phyloP scores from a whole-genome alignment of 1,140 invertebrate species.

The Sarcophaga bullata region DNA sequence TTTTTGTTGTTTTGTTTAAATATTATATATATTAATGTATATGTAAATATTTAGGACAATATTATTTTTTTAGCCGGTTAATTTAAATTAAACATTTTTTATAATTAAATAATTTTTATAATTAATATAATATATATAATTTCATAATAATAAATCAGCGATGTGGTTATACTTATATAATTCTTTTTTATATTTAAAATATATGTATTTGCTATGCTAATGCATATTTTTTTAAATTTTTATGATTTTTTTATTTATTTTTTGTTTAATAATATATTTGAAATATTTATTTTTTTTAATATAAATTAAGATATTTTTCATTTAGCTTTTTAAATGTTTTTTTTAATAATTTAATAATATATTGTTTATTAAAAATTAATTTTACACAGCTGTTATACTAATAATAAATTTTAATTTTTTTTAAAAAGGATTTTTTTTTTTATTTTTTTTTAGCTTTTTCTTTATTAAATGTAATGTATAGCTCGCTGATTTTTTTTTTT shows the following conservation, averaged over 20 bases:
- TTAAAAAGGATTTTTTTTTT: constrained; percentile 38
- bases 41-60: constrained; percentile 45
- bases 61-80: constrained; percentile 48
- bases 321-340: constrained; percentile 52
- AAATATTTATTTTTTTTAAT: constrained; percentile 4
- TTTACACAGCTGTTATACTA: constrained; percentile 29
- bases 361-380: constrained; percentile 33
- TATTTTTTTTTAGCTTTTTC: neutral
- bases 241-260: constrained; percentile 17
- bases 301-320: constrained; percentile 22
- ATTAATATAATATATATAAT: constrained; percentile 41
- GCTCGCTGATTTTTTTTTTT: constrained; percentile 10
- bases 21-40: constrained; percentile 43
- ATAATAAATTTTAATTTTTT: constrained; percentile 35
- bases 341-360: constrained; percentile 43
- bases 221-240: neutral
- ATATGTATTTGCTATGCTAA: constrained; percentile 44
- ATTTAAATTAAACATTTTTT: constrained; percentile 43
- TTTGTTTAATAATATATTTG: constrained; percentile 52
- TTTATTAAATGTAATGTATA: constrained; percentile 27
- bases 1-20: constrained; percentile 19
- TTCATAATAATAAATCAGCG: constrained; percentile 49
- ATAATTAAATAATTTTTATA: constrained; percentile 43
- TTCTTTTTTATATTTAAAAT: constrained; percentile 46
- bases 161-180: constrained; percentile 49